These are phyloP conservation scores for Carollia perspicillata DNA, from an alignment of 2,113 vertebrate species.

Conservation along the genomic window DNA sequence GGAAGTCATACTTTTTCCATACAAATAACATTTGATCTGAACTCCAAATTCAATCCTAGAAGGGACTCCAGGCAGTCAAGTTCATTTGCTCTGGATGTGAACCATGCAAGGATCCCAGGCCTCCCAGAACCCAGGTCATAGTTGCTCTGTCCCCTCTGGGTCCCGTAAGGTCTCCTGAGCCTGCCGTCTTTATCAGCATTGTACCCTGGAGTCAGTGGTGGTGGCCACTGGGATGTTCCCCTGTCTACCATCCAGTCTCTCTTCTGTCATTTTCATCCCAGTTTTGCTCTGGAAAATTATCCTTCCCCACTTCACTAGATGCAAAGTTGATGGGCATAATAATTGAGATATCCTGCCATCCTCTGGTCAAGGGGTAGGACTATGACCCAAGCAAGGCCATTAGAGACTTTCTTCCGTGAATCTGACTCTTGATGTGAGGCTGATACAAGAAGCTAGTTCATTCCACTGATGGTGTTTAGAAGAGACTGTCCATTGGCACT, in stretches of 20 bases:
- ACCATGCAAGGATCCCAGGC: neutral
- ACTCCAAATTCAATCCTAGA: constrained; percentile 54
- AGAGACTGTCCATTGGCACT: neutral
- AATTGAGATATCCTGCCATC: neutral
- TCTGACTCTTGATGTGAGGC: neutral
- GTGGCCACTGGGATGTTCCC: neutral
- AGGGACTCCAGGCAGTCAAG: neutral
- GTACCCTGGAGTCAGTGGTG: neutral
- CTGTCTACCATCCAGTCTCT: neutral
- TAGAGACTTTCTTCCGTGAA: neutral
- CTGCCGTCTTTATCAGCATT: neutral
- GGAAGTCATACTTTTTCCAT: constrained; percentile 43
- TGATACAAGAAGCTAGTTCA: neutral
- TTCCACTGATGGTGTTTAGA: neutral
- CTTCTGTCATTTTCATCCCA: neutral
- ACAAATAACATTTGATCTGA: constrained; percentile 46
- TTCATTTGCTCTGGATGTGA: constrained; percentile 4
- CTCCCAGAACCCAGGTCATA: neutral
- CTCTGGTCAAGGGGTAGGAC: neutral
- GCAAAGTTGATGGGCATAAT: neutral
- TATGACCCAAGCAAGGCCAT: neutral
- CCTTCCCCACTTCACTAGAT: neutral
- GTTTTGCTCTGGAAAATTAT: neutral
- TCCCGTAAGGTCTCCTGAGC: neutral
- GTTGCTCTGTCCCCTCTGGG: neutral